Evolutionary conservation across 1,140 invertebrate species (phyloP).

Genomic region (Sarcophaga peregrina): DNA sequence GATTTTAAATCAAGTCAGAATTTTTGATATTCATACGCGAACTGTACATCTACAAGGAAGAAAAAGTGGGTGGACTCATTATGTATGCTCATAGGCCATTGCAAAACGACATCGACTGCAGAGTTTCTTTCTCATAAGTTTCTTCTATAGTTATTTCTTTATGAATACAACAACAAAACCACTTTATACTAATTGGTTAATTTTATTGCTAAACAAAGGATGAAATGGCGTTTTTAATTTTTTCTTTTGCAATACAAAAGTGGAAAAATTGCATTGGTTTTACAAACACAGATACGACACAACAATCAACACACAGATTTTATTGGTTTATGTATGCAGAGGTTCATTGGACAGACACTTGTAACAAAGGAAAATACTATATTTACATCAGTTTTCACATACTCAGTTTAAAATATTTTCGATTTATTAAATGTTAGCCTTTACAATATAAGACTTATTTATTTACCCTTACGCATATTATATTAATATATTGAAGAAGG

Average conservation of each 20-base stretch:
- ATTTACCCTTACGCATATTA: conserved; percentile 17
- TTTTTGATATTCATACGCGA: neutral
- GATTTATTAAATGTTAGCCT: too few species aligned
- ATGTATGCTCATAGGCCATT: too few species aligned
- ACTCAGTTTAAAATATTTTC: neutral
- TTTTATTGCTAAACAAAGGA: neutral
- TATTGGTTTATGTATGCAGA: neutral
- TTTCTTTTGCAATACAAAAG: neutral
- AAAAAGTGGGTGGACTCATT: conserved; percentile 20
- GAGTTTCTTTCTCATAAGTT: neutral
- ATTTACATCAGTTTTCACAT: neutral
- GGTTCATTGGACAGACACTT: neutral
- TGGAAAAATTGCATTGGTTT: conserved; percentile 35
- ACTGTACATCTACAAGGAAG: conserved; percentile 28
- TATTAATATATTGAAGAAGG: conserved; percentile 18
- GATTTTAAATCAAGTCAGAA: conserved; percentile 28
- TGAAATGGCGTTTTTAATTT: neutral
- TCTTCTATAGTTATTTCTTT: neutral
- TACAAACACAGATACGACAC: neutral
- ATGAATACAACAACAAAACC: neutral
- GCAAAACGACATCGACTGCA: neutral
- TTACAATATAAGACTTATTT: neutral
- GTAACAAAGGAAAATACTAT: neutral
- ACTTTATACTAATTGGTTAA: neutral
- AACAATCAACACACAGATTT: neutral